Percentiles rank a stretch among this genome's conserved stretches.
Conservation (phyloP, 2,797 vertebrate species). For the Anolis apletophallus region DNA sequence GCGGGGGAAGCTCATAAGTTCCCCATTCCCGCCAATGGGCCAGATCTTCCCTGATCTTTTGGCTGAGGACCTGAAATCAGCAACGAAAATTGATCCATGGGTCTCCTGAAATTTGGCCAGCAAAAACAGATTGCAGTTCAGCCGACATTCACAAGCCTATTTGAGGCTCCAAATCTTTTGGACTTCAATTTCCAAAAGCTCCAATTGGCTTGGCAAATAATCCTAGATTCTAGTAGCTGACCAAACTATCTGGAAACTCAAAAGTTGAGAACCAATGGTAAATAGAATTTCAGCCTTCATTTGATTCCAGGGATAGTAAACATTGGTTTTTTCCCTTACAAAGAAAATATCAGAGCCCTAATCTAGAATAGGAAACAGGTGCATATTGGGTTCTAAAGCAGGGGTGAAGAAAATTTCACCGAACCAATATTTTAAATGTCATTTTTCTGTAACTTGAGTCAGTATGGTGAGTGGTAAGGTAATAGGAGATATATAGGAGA, state of each 20-base stretch:
- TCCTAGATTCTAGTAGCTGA: too few species aligned
- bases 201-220: neutral
- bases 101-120: too few species aligned
- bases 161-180: neutral
- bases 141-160: too few species aligned
- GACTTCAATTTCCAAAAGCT: neutral
- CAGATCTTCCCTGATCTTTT: too few species aligned
- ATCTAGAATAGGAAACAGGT: neutral
- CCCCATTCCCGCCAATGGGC: too few species aligned
- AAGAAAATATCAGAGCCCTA: neutral
- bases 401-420: neutral
- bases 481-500: neutral
- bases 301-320: neutral
- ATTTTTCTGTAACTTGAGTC: neutral
- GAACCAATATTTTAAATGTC: neutral
- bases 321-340: neutral
- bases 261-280: too few species aligned
- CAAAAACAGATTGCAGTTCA: too few species aligned
- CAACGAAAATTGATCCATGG: too few species aligned
- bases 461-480: neutral
- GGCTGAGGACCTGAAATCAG: too few species aligned
- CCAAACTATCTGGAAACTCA: too few species aligned
- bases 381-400: neutral
- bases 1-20: too few species aligned
- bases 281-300: neutral